Evolutionary conservation across 1,140 invertebrate species (phyloP), one percentile per base, ranked within the genome.

Genomic region (Phthorimaea operculella): DNA sequence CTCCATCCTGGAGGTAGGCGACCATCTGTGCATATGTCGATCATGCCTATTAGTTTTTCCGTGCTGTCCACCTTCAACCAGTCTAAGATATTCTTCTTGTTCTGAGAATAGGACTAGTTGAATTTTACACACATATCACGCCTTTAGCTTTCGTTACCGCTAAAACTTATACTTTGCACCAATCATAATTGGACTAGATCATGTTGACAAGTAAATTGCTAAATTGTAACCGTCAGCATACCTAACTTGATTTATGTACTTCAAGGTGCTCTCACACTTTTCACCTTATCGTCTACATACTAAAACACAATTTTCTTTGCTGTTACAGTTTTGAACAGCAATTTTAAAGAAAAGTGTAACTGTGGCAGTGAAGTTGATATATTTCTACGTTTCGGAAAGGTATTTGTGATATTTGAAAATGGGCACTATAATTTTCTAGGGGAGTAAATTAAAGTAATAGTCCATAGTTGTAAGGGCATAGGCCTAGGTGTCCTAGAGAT

Each of bases 181-280:
- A 47, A 47, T 47, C 44, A 59, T 68, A 71, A 71, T 68, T 55
- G 60, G 67, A 52, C 66, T 68, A 74, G 75, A 78, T 74, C 71
- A 74, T 63, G 72, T 72, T 68, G 73, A 76, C 73, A 78, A 68
- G 67, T 65, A 78, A 76, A 76, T 78, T 74, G 64, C 73, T 70
- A 78, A 76, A 78, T 72, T 69, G 71, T 76, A 69, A 72, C 59
- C 64, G 70, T 72, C 67, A 66, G 62, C 64, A 67, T 68, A 66
- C 65, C 65, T 63, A 64, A 51, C 57, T 73, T 75, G 74, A 77
- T 79, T 79, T 75, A 79, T 68, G 34, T 28, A 17, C 49, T 28
- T 39, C 21, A 28, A 28, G 21, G 21, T 28, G 21, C 21, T 6
- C 21, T 28, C 44, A 48, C 34, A 17, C 18, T 17, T 28, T 66